A percentile compares a stretch with the other conserved stretches of the same genome.
phyloP scores from a whole-genome alignment of 2,888 invertebrate genomes.

The Lithodes maja region DNA sequence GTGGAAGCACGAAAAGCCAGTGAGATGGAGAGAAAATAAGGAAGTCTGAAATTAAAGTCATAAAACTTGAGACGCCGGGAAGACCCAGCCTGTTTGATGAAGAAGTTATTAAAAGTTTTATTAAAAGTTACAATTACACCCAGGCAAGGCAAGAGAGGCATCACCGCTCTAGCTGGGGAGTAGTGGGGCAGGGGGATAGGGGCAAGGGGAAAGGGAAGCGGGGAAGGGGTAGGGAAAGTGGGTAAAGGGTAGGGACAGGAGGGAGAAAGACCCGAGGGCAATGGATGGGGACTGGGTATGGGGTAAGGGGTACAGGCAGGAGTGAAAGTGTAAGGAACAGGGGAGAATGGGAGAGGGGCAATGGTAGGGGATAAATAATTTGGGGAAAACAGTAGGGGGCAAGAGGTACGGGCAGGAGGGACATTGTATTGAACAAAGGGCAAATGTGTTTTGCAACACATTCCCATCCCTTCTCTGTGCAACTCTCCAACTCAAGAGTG shows the following conservation, averaged over 20 bases:
- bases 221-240: not conserved
- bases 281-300: no score
- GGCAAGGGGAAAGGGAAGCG: not conserved
- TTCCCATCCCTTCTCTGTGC: no score
- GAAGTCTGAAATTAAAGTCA: constrained; percentile 49
- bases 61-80: constrained; percentile 61
- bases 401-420: not conserved
- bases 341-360: not conserved
- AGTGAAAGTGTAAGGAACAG: not conserved
- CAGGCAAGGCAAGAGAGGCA: constrained; percentile 20
- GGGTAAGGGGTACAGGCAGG: not conserved
- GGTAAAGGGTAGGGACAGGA: not conserved
- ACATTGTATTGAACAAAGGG: no score
- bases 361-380: not conserved
- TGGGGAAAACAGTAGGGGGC: not conserved
- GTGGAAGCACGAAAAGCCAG: not conserved
- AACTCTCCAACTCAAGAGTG: no score
- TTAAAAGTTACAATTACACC: constrained; percentile 63
- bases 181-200: not conserved
- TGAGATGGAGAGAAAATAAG: constrained; percentile 44
- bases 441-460: no score
- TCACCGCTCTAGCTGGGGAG: not conserved
- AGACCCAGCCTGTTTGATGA: constrained; percentile 60
- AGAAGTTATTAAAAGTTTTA: constrained; percentile 63
- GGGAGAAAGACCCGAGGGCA: not conserved